Evolutionary conservation across 2,888 invertebrate genomes (phyloP).

Genomic region (Prosopocoilus inquinatus): DNA sequence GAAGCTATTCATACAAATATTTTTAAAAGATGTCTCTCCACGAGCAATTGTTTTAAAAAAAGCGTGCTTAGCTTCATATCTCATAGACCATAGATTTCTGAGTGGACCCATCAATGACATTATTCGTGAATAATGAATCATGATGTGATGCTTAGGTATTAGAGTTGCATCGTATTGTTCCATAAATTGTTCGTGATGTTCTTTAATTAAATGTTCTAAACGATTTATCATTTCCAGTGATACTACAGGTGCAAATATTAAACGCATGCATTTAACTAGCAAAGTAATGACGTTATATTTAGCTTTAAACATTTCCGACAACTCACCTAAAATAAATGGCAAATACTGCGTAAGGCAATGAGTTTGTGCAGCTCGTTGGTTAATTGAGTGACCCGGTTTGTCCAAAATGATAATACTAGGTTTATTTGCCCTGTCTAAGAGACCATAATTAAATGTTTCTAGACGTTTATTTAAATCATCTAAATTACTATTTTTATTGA

Average conservation of each 20-base stretch:
- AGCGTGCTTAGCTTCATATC: conserved; percentile 5
- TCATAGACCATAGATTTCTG: conserved; percentile 7
- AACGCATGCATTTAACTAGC: not conserved
- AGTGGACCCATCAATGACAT: conserved; percentile 3
- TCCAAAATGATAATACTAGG: conserved; percentile 5
- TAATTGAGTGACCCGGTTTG: conserved; percentile 1
- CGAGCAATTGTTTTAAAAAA: not conserved
- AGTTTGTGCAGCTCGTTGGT: conserved; percentile 1
- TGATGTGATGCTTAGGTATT: not conserved
- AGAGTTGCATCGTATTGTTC: no score
- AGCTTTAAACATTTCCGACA: not conserved
- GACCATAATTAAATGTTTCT: no score
- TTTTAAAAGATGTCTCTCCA: no score
- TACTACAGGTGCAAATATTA: not conserved
- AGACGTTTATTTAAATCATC: no score
- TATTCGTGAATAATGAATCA: not conserved
- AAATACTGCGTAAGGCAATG: not conserved
- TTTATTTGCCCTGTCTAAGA: not conserved
- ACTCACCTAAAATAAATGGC: conserved; percentile 5
- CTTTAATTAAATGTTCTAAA: not conserved
- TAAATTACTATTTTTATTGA: no score
- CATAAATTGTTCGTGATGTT: not conserved
- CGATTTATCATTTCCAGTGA: not conserved
- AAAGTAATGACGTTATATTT: not conserved
- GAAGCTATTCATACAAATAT: no score